Percentiles rank a stretch among this genome's conserved stretches.
Evolutionary conservation across 1,140 invertebrate species (phyloP).

Genomic region (Schlechtendalia chinensis): DNA sequence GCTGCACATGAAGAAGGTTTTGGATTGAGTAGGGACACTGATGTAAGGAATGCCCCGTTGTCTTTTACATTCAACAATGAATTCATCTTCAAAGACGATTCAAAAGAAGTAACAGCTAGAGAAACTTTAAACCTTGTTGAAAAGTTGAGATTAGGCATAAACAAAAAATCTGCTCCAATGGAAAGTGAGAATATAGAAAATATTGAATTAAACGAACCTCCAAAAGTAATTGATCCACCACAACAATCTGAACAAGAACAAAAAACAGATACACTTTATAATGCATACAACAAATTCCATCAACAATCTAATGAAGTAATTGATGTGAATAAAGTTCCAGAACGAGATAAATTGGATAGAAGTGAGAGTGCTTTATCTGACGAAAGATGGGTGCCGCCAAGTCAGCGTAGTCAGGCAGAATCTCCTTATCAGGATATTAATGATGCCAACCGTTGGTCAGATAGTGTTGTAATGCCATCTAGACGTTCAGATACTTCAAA

Average conservation of each 20-base stretch:
- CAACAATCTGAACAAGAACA: conserved; percentile 43
- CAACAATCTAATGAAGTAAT: conserved; percentile 41
- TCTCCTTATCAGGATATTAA: conserved; percentile 67
- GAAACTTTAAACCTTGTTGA: conserved; percentile 78
- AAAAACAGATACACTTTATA: conserved; percentile 46
- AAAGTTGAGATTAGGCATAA: conserved; percentile 69
- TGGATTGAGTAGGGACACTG: conserved; percentile 63
- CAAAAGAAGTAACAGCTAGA: conserved; percentile 72
- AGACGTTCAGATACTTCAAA: conserved; percentile 53
- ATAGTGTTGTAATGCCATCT: conserved; percentile 67
- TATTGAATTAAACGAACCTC: conserved; percentile 24
- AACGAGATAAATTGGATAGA: conserved; percentile 57
- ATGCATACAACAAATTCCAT: conserved; percentile 38
- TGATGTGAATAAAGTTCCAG: conserved; percentile 52
- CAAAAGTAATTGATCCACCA: conserved; percentile 26
- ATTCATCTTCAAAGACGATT: conserved; percentile 70
- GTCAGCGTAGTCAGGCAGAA: conserved; percentile 56
- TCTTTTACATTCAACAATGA: conserved; percentile 66
- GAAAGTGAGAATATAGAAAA: conserved; percentile 44
- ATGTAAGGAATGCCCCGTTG: conserved; percentile 60
- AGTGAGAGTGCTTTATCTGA: conserved; percentile 60
- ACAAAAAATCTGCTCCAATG: conserved; percentile 54
- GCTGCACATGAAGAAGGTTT: conserved; percentile 65
- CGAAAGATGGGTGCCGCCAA: conserved; percentile 67
- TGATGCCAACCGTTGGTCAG: conserved; percentile 66